Percentiles rank a stretch among this genome's conserved stretches.
Evolutionary conservation across 2,797 vertebrate species (phyloP).

Genomic region (Phrynocephalus guinanensis): DNA sequence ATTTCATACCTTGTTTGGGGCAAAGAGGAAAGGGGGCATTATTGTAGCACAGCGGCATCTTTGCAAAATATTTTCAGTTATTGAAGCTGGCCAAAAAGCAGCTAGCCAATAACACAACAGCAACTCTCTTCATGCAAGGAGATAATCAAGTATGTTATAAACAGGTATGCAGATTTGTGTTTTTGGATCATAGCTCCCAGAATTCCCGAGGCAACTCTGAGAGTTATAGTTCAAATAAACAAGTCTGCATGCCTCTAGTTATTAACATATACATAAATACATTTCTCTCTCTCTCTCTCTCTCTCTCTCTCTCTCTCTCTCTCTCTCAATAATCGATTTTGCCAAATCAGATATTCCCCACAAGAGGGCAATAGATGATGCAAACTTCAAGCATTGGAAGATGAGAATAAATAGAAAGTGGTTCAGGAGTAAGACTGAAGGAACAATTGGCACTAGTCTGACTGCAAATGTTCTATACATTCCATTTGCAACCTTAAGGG

Average conservation of each 20-base stretch:
- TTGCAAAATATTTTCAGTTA: not conserved
- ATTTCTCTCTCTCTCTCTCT: too few species aligned
- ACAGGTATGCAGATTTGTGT: too few species aligned
- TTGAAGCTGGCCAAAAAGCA: not conserved
- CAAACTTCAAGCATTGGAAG: not conserved
- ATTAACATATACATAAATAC: too few species aligned
- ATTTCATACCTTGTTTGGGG: not conserved
- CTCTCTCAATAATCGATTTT: not conserved
- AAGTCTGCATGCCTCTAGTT: too few species aligned
- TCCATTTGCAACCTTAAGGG: not conserved
- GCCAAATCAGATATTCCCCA: slow-evolving; percentile 11
- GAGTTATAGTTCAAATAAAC: not conserved
- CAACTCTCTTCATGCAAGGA: not conserved
- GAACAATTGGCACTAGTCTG: not conserved
- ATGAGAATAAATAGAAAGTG: not conserved
- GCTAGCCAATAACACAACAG: not conserved
- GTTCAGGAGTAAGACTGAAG: not conserved
- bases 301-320: not conserved
- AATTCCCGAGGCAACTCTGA: too few species aligned
- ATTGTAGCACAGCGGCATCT: not conserved
- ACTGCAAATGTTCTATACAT: slow-evolving; percentile 4
- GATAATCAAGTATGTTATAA: too few species aligned
- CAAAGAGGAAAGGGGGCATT: not conserved
- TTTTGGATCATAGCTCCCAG: too few species aligned
- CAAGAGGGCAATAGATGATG: slow-evolving; percentile 29